A percentile compares a stretch with the other conserved stretches of the same genome.
phyloP scores from a whole-genome alignment of 2,113 vertebrate genomes.

The Pelmatolapia mariae region DNA sequence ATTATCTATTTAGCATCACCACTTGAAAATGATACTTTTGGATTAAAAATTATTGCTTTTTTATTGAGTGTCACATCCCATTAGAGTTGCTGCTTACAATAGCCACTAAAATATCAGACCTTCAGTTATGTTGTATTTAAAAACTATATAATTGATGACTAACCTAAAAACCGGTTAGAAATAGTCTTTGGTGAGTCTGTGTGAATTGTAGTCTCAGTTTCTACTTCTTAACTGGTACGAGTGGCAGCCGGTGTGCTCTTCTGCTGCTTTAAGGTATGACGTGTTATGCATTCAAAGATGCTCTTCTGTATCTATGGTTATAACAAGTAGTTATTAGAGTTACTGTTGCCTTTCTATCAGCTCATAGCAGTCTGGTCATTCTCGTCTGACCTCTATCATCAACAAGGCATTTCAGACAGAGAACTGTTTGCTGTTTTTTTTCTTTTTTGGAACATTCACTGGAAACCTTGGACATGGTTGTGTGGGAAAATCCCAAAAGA shows the following conservation, averaged over 20 bases:
- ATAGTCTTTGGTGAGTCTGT: background rate
- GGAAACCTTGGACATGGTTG: background rate
- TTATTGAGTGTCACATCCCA: background rate
- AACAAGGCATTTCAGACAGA: background rate
- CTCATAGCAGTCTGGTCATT: background rate
- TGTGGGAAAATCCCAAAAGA: background rate
- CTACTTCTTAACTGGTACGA: background rate
- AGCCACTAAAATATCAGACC: background rate
- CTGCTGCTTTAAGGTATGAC: background rate
- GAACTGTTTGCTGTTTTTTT: background rate
- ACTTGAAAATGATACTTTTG: constrained; percentile 18
- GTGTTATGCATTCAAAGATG: background rate
- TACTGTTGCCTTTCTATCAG: background rate
- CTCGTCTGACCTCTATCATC: background rate
- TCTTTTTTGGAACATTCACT: background rate
- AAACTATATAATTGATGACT: constrained; percentile 21
- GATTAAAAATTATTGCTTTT: background rate
- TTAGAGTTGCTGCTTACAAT: background rate
- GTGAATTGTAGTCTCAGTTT: background rate
- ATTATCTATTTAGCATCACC: background rate
- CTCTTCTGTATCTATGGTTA: background rate
- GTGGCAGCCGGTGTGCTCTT: background rate
- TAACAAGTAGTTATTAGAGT: background rate
- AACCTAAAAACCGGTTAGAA: constrained; percentile 14
- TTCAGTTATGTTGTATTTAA: background rate